These are phyloP conservation scores for Diabrotica undecimpunctata DNA, from an alignment of 1,140 invertebrate species.

Conservation along the genomic window DNA sequence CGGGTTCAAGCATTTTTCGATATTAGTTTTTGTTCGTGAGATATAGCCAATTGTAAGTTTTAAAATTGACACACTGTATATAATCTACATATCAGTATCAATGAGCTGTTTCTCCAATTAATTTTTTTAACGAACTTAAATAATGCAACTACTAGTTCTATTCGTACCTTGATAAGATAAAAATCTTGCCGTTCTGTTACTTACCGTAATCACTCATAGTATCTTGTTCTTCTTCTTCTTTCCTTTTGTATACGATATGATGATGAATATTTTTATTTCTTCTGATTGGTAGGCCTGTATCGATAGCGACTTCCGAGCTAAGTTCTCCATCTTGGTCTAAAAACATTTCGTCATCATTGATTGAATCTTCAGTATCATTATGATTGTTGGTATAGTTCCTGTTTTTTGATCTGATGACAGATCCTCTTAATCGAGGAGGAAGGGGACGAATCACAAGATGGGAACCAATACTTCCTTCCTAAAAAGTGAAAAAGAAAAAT, in stretches of 20 bases:
- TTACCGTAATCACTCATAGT: conserved; percentile 69
- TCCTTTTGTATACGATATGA: conserved; percentile 56
- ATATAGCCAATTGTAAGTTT: too few relatives aligned
- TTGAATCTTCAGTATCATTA: conserved; percentile 19
- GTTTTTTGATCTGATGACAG: conserved; percentile 30
- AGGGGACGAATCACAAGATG: conserved; percentile 83
- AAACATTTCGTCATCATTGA: conserved; percentile 71
- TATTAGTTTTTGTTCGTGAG: too few relatives aligned
- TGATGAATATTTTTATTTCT: conserved; percentile 33
- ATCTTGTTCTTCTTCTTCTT: conserved; percentile 53
- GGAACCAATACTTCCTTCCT: conserved; percentile 89
- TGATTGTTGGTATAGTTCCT: conserved; percentile 36
- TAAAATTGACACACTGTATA: too few relatives aligned
- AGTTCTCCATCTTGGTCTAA: conserved; percentile 58
- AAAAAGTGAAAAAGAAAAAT: conserved; percentile 24
- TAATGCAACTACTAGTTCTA: too few relatives aligned
- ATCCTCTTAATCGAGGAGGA: conserved; percentile 59
- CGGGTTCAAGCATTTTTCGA: too few relatives aligned
- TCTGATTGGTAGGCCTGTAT: conserved; percentile 55
- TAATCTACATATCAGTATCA: too few relatives aligned
- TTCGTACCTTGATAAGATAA: too few relatives aligned
- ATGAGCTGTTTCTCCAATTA: too few relatives aligned
- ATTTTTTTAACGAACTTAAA: too few relatives aligned
- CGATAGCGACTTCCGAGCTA: conserved; percentile 56
- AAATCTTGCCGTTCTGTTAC: conserved; percentile 15